phyloP scores from a whole-genome alignment of 2,888 invertebrate species.

The Stegophylla sp. region DNA sequence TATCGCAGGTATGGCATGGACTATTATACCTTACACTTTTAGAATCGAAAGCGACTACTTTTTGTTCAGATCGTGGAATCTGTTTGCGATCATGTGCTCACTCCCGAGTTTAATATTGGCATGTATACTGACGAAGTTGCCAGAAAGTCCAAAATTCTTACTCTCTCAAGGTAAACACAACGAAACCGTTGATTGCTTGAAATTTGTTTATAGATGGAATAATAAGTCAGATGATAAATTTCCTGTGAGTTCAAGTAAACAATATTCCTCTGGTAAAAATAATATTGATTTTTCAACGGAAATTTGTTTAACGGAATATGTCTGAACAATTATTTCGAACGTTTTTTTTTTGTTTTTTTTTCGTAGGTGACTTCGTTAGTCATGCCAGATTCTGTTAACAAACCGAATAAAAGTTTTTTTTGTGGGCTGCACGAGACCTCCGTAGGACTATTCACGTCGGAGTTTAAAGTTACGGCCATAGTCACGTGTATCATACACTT shows the following conservation, averaged over 20 bases:
- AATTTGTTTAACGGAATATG: neutral
- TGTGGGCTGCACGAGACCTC: neutral
- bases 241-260: neutral
- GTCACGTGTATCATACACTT: conserved; percentile 14
- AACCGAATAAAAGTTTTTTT: neutral
- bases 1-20: conserved; percentile 76
- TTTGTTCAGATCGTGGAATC: conserved; percentile 80
- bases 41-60: conserved; percentile 69
- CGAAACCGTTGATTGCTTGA: conserved; percentile 73
- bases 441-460: neutral
- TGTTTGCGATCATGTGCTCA: conserved; percentile 79
- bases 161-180: conserved; percentile 81
- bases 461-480: conserved; percentile 1
- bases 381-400: neutral
- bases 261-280: neutral
- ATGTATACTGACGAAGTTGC: conserved; percentile 76
- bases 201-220: conserved; percentile 6
- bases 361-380: neutral
- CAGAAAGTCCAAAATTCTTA: conserved; percentile 83
- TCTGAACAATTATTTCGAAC: neutral
- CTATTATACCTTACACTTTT: conserved; percentile 76
- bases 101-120: conserved; percentile 74
- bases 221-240: neutral
- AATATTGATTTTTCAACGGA: neutral
- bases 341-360: neutral